These are phyloP conservation scores for Psix sp. DNA, from an alignment of 1,140 invertebrate genomes.

Conservation along the genomic window DNA sequence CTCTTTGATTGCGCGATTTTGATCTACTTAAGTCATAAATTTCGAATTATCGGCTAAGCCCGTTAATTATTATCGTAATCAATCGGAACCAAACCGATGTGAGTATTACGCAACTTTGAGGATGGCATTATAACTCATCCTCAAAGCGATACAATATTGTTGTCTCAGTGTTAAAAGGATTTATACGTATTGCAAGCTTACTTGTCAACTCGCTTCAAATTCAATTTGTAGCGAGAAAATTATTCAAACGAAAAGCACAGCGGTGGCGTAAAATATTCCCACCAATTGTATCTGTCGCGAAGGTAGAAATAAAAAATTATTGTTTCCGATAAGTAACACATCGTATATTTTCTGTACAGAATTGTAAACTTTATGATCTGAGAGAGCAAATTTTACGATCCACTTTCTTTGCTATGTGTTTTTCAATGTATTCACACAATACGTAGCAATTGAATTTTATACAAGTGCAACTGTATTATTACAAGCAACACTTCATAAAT, in stretches of 20 bases:
- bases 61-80: conserved; percentile 19
- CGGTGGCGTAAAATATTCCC: neutral
- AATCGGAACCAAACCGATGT: conserved; percentile 2
- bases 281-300: neutral
- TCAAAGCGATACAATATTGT: conserved; percentile 13
- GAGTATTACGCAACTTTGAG: conserved; percentile 19
- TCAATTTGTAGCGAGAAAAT: conserved; percentile 6
- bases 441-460: neutral
- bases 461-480: neutral
- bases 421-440: conserved; percentile 2
- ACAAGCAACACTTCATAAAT: conserved; percentile 2
- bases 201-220: conserved; percentile 6
- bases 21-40: neutral
- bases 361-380: conserved; percentile 3
- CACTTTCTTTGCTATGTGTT: neutral
- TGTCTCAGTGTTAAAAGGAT: conserved; percentile 13
- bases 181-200: conserved; percentile 5
- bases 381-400: neutral
- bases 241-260: neutral
- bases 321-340: neutral
- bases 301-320: conserved; percentile 1
- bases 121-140: conserved; percentile 8
- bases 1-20: too few relatives aligned
- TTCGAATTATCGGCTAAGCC: conserved; percentile 2
- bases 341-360: neutral